Conservation (phyloP, 2,797 vertebrate species). For the Linurgus olivaceus region DNA sequence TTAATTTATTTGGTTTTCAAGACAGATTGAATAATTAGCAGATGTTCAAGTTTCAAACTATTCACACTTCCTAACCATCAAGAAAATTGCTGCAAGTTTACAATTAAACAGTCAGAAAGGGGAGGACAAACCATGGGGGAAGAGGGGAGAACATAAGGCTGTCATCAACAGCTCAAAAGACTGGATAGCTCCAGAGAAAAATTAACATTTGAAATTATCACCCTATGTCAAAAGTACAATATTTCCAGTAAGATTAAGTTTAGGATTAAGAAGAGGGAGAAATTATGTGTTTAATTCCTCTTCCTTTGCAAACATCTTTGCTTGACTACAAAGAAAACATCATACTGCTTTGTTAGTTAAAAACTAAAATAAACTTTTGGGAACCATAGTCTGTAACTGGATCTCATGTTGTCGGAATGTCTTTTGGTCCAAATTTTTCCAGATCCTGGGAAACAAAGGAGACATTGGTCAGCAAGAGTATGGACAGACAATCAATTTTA, state of each 20-base stretch:
- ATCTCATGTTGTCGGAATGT: background rate
- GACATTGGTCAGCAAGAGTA: accelerated
- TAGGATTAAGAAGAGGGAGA: background rate
- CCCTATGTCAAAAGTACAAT: background rate
- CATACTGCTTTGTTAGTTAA: background rate
- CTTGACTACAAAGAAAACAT: background rate
- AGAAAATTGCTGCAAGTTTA: background rate
- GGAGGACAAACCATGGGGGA: background rate
- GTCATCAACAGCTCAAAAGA: background rate
- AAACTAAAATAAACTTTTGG: background rate
- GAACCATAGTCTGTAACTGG: background rate
- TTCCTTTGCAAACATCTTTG: background rate
- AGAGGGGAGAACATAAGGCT: background rate
- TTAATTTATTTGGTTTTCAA: slow-evolving; percentile 18
- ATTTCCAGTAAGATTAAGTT: background rate
- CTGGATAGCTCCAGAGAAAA: background rate
- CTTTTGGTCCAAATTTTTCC: background rate
- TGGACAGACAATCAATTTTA: background rate
- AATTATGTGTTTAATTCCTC: background rate
- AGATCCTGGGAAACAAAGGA: background rate
- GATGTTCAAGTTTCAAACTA: background rate
- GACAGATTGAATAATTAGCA: slow-evolving; percentile 8
- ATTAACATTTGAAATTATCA: background rate
- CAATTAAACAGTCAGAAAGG: background rate
- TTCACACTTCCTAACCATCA: background rate